Base-by-base conservation (phyloP, 2,113 vertebrate genomes). In the Turnix velox region DNA sequence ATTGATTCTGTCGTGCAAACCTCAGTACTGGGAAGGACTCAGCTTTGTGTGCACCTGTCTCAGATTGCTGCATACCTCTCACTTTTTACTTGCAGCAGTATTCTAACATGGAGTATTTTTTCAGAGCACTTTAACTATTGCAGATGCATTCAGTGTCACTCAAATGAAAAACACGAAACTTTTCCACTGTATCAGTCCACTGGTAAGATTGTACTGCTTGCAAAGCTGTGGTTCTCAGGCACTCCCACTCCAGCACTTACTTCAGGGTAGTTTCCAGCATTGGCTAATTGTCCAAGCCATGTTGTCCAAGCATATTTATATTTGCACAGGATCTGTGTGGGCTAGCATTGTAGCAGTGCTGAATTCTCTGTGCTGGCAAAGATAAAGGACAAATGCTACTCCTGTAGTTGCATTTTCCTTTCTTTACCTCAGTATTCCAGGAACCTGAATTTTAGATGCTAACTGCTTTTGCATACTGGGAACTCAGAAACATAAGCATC, bases 1-100 rank as follows among this genome's bases (percentile, higher is more conserved):
- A 80, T 94, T 72, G 40, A n/a, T 90, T 84, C 75, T 77, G 22
- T 78, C 87, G 17, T 17, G n/a, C 93, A 87, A 87, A 88, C 43
- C 49, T 91, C 77, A 75, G 87, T 84, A 67, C 37, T 81, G 37
- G 78, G 61, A 72, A 10, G 23, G 14, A 77, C 54, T 78, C 23
- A 54, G 22, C 19, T 85, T 90, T 91, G 61, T 80, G 20, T 49
- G 9, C 59, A 63, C 42, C 35, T 54, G 15, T 51, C 10, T 31
- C 58, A 76, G 19, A 48, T 76, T 92, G 92, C 69, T 84, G 31
- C 8, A 0, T 40, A 46, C 48, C 14, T 61, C 15, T 87, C 40
- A 90, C 5, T 61, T 93, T 73, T n/a, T 88, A n/a, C 48, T 75
- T 65, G 93, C 71, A 89, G 66, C 30, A 67, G 4, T 83, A n/a